phyloP scores from a whole-genome alignment of 2,888 invertebrate genomes.

The Platycheirus rosarum region DNA sequence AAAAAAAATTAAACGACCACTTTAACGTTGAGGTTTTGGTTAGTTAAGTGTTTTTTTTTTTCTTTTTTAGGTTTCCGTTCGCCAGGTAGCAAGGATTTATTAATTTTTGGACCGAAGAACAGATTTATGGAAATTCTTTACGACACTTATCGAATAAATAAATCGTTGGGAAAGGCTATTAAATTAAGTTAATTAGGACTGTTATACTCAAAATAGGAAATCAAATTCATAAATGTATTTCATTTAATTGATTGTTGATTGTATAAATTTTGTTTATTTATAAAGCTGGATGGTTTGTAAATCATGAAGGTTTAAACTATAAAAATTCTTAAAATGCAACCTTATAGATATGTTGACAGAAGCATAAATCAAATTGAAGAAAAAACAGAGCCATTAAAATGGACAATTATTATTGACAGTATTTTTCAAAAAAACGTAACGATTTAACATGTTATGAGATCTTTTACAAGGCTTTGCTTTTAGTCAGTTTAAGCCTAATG shows the following conservation, averaged over 20 bases:
- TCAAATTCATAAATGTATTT: conserved; percentile 49
- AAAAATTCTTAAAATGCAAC: neutral
- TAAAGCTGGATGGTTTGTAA: neutral
- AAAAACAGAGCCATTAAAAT: neutral
- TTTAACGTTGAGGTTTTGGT: too few species aligned
- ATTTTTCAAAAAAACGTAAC: too few species aligned
- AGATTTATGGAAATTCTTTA: conserved; percentile 51
- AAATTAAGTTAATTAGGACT: conserved; percentile 47
- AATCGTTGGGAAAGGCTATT: conserved; percentile 58
- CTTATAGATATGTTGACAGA: neutral
- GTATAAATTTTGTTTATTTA: conserved; percentile 5
- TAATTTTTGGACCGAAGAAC: neutral
- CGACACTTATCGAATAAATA: conserved; percentile 43
- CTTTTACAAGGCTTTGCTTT: too few species aligned
- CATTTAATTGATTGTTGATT: conserved; percentile 56
- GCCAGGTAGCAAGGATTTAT: neutral
- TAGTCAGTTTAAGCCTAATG: too few species aligned
- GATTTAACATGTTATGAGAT: too few species aligned
- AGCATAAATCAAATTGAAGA: neutral
- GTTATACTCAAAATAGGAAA: conserved; percentile 40
- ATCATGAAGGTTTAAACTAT: too few species aligned
- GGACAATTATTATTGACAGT: neutral
- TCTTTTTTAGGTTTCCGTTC: neutral
- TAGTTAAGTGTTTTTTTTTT: too few species aligned
- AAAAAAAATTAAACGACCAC: neutral